Base-by-base conservation (phyloP, 2,888 invertebrate species). In the Leptura quadrifasciata region DNA sequence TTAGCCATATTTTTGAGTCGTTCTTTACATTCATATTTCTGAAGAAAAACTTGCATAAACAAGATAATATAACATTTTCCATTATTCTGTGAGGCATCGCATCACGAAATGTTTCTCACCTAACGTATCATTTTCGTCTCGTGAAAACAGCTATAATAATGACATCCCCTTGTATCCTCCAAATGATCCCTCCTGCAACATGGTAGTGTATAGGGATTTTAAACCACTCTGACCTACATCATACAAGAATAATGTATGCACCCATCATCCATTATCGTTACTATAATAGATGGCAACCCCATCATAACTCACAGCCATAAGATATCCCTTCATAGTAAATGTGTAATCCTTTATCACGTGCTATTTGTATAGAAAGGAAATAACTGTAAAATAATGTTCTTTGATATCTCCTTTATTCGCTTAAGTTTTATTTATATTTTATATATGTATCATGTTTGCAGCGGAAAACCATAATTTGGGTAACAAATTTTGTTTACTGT, bases 141-240 rank as follows among this genome's bases (percentile, higher is more conserved):
- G n/a, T 5, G 47, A 47, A 47, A 47, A 47, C 47, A 31, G 60
- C 27, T 18, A 61, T 61, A 31, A 31, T n/a, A 17, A 24, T 47
- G 52, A 5, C 47, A 27, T 27, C 65, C 61, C 71, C 35, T 61
- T 17, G 10, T 27, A 24, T 52, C 52, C 17, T 39, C 24, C 27
- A 61, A 71, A 71, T 17, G 61, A 71, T 52, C 60, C 71, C 71
- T 47, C 52, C 18, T 12, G 27, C 57, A 39, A 61, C 27, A 47
- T 31, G 21, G 57, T 55, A 18, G 61, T 71, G 61, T 71, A 39
- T 58, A 68, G 47, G 71, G 71, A 71, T 71, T 71, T 71, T 27
- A 71, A 71, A 71, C 71, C 60, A 61, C 71, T 71, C 71, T 71
- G 71, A 71, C 71, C 71, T 71, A 71, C 61, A 71, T 71, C 71